These are phyloP conservation scores for Euglossa dilemma DNA, from an alignment of 1,140 invertebrate genomes.

Conservation along the genomic window DNA sequence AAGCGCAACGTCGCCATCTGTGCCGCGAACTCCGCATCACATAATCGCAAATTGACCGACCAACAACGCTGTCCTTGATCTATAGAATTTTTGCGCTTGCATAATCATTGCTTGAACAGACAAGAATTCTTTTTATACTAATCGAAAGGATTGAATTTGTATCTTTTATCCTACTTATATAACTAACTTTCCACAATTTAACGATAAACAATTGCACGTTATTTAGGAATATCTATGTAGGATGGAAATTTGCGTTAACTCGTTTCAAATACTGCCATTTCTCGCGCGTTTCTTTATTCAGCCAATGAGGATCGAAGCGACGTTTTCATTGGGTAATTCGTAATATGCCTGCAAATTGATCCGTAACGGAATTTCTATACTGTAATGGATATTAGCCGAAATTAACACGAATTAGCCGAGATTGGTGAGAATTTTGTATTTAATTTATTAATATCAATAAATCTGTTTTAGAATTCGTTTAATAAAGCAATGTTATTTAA, in stretches of 20 bases:
- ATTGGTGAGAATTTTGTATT: background rate
- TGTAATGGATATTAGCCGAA: background rate
- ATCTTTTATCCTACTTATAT: background rate
- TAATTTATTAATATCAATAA: constrained; percentile 16
- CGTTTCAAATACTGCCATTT: background rate
- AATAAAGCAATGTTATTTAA: constrained; percentile 8
- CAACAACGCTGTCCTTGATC: background rate
- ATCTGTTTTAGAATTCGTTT: constrained; percentile 24
- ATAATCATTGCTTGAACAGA: background rate
- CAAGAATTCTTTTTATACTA: background rate
- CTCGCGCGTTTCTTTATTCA: background rate
- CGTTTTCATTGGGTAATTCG: background rate
- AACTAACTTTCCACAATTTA: background rate
- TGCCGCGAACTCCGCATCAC: background rate
- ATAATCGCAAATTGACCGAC: constrained; percentile 47
- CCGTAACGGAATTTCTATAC: background rate
- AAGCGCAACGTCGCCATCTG: constrained; percentile 50
- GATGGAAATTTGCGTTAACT: background rate
- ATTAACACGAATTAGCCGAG: background rate
- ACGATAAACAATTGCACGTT: background rate
- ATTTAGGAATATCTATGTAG: background rate
- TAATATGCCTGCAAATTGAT: background rate
- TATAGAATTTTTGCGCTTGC: background rate
- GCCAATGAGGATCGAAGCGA: background rate
- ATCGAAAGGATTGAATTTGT: background rate